phyloP scores from a whole-genome alignment of 2,888 invertebrate genomes.

The Callyntrura sp. region DNA sequence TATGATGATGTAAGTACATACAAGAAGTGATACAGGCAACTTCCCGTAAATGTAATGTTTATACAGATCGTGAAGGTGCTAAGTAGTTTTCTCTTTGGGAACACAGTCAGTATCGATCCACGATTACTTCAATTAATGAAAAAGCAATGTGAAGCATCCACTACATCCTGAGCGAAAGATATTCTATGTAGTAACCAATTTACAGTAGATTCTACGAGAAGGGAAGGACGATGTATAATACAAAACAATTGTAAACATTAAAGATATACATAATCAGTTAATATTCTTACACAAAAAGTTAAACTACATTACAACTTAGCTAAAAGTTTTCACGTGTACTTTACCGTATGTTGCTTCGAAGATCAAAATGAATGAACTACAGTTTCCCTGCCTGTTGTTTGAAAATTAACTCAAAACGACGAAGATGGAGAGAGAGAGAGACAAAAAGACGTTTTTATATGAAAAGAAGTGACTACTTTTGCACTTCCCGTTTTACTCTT shows the following conservation, averaged over 20 bases:
- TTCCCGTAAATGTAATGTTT: no score
- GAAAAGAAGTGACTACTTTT: constrained; percentile 65
- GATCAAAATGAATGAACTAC: constrained; percentile 28
- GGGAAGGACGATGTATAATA: background rate
- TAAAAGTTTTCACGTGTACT: no score
- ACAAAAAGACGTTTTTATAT: background rate
- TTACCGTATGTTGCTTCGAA: background rate
- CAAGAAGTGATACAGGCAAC: no score
- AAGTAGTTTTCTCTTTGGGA: background rate
- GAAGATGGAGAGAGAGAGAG: background rate
- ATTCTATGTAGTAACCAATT: background rate
- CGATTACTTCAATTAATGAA: background rate
- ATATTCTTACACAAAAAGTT: background rate
- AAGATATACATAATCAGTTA: background rate
- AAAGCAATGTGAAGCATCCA: constrained; percentile 3
- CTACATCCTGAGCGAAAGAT: background rate
- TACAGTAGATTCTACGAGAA: background rate
- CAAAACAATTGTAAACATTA: background rate
- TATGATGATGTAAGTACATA: no score
- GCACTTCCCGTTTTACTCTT: constrained; percentile 71
- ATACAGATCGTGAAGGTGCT: no score
- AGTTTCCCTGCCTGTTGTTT: constrained; percentile 4
- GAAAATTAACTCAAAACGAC: background rate
- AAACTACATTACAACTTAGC: background rate
- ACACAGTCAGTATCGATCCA: constrained; percentile 3